Conservation (phyloP, 2,113 vertebrate genomes). For the Varanus salvator region DNA sequence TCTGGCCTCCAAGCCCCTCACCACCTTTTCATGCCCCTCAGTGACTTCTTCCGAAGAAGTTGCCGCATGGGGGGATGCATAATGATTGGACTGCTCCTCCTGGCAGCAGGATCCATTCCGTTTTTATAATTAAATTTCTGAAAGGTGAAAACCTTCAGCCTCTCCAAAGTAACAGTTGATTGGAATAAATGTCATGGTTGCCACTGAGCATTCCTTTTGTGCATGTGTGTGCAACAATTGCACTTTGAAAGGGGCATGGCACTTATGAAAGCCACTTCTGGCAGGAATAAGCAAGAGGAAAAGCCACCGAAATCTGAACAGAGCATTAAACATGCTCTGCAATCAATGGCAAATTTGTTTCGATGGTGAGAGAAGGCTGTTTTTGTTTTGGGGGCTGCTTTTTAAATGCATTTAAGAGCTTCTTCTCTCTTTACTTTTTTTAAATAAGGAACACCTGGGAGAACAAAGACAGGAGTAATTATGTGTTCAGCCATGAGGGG, state of each 20-base stretch:
- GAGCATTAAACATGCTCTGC: slow-evolving; percentile 36
- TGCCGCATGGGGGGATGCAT: not conserved
- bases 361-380: not conserved
- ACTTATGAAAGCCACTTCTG: slow-evolving; percentile 39
- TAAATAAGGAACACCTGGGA: slow-evolving; percentile 57
- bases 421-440: not conserved
- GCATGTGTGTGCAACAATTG: slow-evolving; percentile 24
- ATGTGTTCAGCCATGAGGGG: slow-evolving; percentile 42
- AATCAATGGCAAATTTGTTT: slow-evolving; percentile 47
- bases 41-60: too few species aligned
- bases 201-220: slow-evolving; percentile 19
- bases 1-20: not conserved
- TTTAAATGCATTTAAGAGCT: slow-evolving; percentile 33
- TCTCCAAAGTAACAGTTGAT: slow-evolving; percentile 24
- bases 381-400: slow-evolving; percentile 1
- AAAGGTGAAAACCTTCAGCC: not conserved
- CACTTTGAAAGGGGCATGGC: slow-evolving; percentile 21
- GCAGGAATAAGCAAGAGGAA: slow-evolving; percentile 37
- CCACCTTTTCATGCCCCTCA: not conserved
- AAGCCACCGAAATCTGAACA: not conserved
- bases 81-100: not conserved
- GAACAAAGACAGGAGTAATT: slow-evolving; percentile 60
- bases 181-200: slow-evolving; percentile 19
- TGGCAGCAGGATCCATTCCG: not conserved
- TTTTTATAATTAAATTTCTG: not conserved